Evolutionary conservation across 2,797 vertebrate species (phyloP), one percentile per base, ranked within the genome.

Genomic region (Sebastes glaucus): DNA sequence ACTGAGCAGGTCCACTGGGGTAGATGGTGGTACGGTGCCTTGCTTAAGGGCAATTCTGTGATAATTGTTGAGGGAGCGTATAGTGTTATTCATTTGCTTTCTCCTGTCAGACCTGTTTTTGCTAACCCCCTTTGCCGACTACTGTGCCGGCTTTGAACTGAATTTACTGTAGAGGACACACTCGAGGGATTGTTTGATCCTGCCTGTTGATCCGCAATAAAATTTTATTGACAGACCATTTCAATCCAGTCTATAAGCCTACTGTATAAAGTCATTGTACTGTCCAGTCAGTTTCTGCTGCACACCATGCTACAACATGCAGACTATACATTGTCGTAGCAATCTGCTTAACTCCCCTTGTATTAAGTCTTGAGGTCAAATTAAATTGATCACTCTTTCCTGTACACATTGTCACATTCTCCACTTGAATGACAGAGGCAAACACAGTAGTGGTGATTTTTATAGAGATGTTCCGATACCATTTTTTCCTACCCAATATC

Each of bases 141-240:
- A 32, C 33, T 30, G 46, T 65, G 42, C 62, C 59, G 62, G 23
- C 20, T 76, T 75, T 59, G 7, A 68, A 62, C 60, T 56, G 33
- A 52, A 70, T 81, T 68, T 71, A 60, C 53, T 78, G 28, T 42
- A 28, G 25, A 70, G 63, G 69, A 70, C 35, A 57, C 62, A 71
- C 28, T 77, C 13, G 5, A 74, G 46, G 16, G 11, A 61, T n/a
- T 60, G 32, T 72, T 11, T 38, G n/a, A 79, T 73, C 53, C 67
- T 61, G 46, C 62, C 42, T 65, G 63, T 65, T 66, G 55, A 66
- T 78, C 63, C 8, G 22, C 64, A 74, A 30, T 86, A 16, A 80
- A 55, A 71, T 71, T 65, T 77, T 75, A 80, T 77, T 67, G 70
- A 80, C 66, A 30, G 61, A 69, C 23, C 22, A 56, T 80, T 83